These are phyloP conservation scores for Micrasema minimum DNA, from an alignment of 1,140 invertebrate genomes.

Conservation along the genomic window DNA sequence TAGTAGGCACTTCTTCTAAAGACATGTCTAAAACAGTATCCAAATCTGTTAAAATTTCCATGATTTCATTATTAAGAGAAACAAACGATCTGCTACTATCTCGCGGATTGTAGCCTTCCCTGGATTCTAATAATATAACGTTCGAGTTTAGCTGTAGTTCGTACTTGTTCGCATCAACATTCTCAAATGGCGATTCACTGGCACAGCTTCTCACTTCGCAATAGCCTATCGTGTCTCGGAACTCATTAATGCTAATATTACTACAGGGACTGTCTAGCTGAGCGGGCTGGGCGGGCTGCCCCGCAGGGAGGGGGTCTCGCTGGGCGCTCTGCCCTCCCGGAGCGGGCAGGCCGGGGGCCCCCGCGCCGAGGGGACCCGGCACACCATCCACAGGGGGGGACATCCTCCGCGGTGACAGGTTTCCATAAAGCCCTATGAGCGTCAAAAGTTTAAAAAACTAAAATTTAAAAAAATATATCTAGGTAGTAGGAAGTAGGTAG, in stretches of 20 bases:
- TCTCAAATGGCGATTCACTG: neutral
- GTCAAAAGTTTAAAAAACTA: too few species aligned
- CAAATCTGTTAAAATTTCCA: slow-evolving; percentile 66
- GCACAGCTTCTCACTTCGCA: slow-evolving; percentile 20
- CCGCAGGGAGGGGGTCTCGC: too few species aligned
- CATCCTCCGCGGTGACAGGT: too few species aligned
- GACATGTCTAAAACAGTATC: slow-evolving; percentile 66
- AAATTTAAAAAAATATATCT: too few species aligned
- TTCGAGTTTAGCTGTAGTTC: neutral
- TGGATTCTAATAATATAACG: neutral
- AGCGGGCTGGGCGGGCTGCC: too few species aligned
- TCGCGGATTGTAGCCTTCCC: neutral
- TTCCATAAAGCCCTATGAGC: too few species aligned
- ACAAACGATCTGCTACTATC: slow-evolving; percentile 2
- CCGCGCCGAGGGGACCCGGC: too few species aligned
- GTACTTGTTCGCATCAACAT: neutral
- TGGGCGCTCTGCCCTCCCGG: too few species aligned
- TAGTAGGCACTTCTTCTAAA: slow-evolving; percentile 59
- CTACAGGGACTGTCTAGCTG: neutral
- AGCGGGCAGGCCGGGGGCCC: too few species aligned
- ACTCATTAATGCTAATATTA: slow-evolving; percentile 30
- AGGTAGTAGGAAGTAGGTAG: too few species aligned
- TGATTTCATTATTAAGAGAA: slow-evolving; percentile 58
- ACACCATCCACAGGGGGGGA: too few species aligned
- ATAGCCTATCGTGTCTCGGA: slow-evolving; percentile 35